A percentile compares a stretch with the other conserved stretches of the same genome.
These are phyloP conservation scores for Vanessa cardui DNA, from an alignment of 2,888 invertebrate species.

Conservation along the genomic window DNA sequence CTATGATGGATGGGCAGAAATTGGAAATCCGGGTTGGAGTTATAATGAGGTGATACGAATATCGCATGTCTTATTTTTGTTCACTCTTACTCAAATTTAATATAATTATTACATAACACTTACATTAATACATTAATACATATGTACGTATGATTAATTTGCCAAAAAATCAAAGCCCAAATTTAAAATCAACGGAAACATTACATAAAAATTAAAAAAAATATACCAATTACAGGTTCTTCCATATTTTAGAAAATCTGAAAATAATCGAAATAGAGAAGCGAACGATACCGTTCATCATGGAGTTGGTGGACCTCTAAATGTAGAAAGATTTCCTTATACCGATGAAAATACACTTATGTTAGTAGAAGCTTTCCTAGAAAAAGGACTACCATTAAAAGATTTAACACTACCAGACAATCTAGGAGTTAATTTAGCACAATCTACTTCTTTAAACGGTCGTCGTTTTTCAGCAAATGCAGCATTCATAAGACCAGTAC, in stretches of 20 bases:
- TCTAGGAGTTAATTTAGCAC: conserved; percentile 84
- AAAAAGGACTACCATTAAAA: conserved; percentile 82
- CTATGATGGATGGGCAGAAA: conserved; percentile 86
- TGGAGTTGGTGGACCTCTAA: conserved; percentile 83
- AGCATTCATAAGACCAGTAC: conserved; percentile 86
- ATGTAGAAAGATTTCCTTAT: conserved; percentile 85
- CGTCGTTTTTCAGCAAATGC: conserved; percentile 83
- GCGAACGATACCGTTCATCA: conserved; percentile 82
- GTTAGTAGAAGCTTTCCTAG: conserved; percentile 83
- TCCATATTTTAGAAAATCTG: conserved; percentile 87
- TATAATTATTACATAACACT: neutral
- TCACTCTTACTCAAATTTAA: too few species aligned
- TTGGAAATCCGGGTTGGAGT: conserved; percentile 85
- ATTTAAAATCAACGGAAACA: neutral
- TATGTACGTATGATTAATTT: neutral
- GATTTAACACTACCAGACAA: conserved; percentile 84
- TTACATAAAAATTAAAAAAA: too few species aligned
- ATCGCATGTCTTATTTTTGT: neutral
- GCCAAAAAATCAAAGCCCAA: too few species aligned
- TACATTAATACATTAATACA: too few species aligned
- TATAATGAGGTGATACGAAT: conserved; percentile 72
- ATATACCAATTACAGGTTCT: conserved; percentile 80
- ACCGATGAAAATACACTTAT: conserved; percentile 82
- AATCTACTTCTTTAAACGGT: conserved; percentile 84
- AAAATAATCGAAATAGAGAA: conserved; percentile 83